A percentile compares a stretch with the other conserved stretches of the same genome.
phyloP scores from a whole-genome alignment of 1,140 invertebrate genomes.

The Lysiphlebus fabarum region DNA sequence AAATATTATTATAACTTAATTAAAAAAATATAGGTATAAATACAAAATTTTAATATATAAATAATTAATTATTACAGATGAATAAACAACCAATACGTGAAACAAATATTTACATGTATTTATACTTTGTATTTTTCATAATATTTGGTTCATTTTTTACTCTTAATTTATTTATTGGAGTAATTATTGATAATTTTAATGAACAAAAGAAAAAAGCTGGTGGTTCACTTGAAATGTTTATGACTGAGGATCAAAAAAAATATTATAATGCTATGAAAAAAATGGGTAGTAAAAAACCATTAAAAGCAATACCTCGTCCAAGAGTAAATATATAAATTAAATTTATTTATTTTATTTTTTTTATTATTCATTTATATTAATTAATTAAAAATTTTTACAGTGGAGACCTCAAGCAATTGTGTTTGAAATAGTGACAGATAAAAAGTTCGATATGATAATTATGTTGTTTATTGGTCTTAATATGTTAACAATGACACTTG shows the following conservation, averaged over 20 bases:
- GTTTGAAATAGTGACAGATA: conserved; percentile 95
- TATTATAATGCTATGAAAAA: conserved; percentile 99
- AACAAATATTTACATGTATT: conserved; percentile 94
- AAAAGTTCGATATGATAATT: conserved; percentile 99
- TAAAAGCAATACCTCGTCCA: conserved; percentile 96
- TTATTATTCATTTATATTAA: conserved; percentile 17
- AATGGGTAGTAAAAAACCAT: conserved; percentile 96
- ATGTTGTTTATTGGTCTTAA: conserved; percentile 98
- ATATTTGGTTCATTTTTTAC: conserved; percentile 98
- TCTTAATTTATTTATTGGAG: conserved; percentile 96
- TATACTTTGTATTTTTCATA: conserved; percentile 98
- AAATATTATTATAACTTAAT: background rate
- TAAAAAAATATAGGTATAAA: background rate
- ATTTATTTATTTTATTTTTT: too few species aligned
- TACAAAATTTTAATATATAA: background rate
- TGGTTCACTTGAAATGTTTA: conserved; percentile 98
- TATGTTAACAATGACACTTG: conserved; percentile 98
- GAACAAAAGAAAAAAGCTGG: conserved; percentile 99
- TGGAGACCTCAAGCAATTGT: conserved; percentile 93
- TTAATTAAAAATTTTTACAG: conserved; percentile 57
- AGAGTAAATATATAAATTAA: too few species aligned
- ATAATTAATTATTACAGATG: conserved; percentile 60
- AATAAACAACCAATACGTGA: conserved; percentile 89
- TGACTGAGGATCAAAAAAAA: conserved; percentile 99
- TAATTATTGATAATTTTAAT: conserved; percentile 98